Conservation (phyloP, 2,888 invertebrate species). For the Rhabditoides inermis region DNA sequence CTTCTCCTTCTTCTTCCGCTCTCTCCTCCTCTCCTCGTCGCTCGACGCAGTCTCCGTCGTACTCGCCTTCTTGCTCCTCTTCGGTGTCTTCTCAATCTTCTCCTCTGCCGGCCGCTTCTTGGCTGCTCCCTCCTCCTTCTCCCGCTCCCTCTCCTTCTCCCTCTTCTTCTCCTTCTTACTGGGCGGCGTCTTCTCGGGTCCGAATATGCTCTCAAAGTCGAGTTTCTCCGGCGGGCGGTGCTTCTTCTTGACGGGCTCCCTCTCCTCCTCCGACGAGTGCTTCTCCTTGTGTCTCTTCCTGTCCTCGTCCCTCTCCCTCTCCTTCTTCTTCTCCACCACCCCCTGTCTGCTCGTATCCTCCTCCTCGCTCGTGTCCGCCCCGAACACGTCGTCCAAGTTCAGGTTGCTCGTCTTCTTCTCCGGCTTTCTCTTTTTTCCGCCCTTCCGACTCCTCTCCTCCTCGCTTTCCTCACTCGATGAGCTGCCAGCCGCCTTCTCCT, state of each 20-base stretch:
- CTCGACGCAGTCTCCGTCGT: neutral
- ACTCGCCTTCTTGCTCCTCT: constrained; percentile 4
- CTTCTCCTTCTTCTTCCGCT: constrained; percentile 2
- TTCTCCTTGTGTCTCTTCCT: neutral
- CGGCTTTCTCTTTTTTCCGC: neutral
- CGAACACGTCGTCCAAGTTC: neutral
- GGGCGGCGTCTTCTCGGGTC: constrained; percentile 3
- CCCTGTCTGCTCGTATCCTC: neutral
- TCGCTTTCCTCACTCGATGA: too few species aligned
- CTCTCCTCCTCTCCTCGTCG: neutral
- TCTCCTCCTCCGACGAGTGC: neutral
- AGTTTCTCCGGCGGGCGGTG: neutral
- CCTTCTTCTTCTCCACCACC: constrained; percentile 6
- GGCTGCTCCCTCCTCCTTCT: constrained; percentile 1
- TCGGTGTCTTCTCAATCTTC: neutral
- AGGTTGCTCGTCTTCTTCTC: neutral
- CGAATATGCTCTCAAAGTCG: constrained; percentile 2
- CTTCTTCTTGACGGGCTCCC: neutral
- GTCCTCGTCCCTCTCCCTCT: neutral
- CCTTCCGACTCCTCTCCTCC: neutral
- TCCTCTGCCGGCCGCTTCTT: constrained; percentile 2
- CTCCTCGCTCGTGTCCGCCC: neutral
- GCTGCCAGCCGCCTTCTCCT: neutral
- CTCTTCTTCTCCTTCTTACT: constrained; percentile 5
- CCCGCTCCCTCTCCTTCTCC: neutral